Percentiles rank a stretch among this genome's conserved stretches.
These are phyloP conservation scores for Blastobasis lacticolella DNA, from an alignment of 2,888 invertebrate species.

Conservation along the genomic window DNA sequence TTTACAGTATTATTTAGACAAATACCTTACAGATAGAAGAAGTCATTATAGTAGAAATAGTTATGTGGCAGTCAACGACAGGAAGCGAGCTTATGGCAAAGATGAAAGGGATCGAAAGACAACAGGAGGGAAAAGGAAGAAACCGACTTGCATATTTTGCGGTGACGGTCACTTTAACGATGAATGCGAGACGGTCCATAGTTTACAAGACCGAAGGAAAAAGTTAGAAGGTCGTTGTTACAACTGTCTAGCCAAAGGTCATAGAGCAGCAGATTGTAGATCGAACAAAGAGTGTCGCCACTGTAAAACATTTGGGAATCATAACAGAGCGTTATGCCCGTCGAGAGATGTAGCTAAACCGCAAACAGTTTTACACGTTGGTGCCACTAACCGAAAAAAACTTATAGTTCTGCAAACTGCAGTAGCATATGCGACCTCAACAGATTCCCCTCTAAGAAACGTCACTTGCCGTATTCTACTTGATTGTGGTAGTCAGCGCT, in stretches of 20 bases:
- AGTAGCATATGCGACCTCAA: neutral
- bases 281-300: constrained; percentile 3
- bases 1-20: no score
- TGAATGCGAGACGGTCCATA: neutral
- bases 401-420: constrained; percentile 1
- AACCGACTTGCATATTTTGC: constrained; percentile 7
- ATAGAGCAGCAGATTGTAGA: constrained; percentile 1
- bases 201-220: constrained; percentile 3
- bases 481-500: constrained; percentile 7
- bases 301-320: constrained; percentile 2
- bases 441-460: no score
- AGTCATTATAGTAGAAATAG: no score
- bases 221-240: constrained; percentile 4
- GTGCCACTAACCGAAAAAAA: neutral
- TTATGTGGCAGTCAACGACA: no score
- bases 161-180: constrained; percentile 3
- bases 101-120: no score
- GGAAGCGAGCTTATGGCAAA: no score
- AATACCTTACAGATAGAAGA: no score
- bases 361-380: neutral
- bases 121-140: constrained; percentile 1
- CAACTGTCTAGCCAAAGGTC: constrained; percentile 4
- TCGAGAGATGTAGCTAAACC: neutral
- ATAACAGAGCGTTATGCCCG: constrained; percentile 4
- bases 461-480: constrained; percentile 4